Conservation (phyloP, 1,140 invertebrate genomes). For the Centruroides sculpturatus region DNA sequence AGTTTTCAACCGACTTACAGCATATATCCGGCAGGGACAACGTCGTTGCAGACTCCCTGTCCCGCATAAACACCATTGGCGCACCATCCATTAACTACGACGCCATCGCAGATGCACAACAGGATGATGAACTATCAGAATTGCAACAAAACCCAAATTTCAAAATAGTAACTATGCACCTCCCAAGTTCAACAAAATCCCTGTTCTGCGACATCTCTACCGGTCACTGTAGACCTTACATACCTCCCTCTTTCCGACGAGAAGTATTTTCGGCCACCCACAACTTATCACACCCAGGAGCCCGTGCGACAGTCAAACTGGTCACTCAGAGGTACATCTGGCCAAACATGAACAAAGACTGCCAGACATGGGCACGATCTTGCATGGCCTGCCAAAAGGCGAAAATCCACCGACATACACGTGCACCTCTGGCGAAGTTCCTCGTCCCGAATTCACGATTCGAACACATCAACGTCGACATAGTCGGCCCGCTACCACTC, state of each 20-base stretch:
- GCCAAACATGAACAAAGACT: slow-evolving; percentile 8
- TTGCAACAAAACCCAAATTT: no score
- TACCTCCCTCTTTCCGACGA: background rate
- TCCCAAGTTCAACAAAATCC: background rate
- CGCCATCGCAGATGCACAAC: no score
- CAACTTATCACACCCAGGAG: slow-evolving; percentile 5
- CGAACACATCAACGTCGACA: slow-evolving; percentile 33
- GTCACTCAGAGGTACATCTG: slow-evolving; percentile 5
- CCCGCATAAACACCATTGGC: no score
- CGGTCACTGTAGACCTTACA: background rate
- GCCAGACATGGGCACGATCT: background rate
- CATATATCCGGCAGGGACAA: no score
- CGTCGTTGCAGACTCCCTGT: no score
- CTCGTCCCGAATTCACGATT: slow-evolving; percentile 18
- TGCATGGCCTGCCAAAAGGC: slow-evolving; percentile 10
- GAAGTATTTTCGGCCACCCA: slow-evolving; percentile 3
- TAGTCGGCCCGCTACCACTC: slow-evolving; percentile 32
- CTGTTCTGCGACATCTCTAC: slow-evolving; percentile 4
- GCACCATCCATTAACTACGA: no score
- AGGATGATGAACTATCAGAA: no score
- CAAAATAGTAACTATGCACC: background rate
- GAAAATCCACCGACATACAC: slow-evolving; percentile 8
- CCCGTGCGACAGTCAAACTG: background rate
- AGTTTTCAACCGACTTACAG: slow-evolving; percentile 19
- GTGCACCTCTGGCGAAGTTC: slow-evolving; percentile 5